Evolutionary conservation across 2,888 invertebrate genomes (phyloP).

Genomic region (Tridacna gigas): DNA sequence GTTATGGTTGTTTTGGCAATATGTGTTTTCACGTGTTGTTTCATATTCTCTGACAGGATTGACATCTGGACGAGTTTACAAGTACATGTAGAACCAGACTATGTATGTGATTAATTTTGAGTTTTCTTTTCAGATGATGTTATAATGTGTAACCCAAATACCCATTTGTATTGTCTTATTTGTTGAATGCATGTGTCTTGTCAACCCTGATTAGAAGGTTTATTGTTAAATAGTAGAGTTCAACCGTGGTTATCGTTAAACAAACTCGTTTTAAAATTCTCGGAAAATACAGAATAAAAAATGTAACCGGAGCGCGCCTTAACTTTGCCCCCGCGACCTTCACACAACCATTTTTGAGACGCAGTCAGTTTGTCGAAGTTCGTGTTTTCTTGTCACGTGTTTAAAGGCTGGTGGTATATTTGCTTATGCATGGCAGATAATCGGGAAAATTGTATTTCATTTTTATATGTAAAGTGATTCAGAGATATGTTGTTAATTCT

Average conservation of each 20-base stretch:
- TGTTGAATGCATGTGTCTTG: constrained; percentile 4
- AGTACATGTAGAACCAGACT: constrained; percentile 6
- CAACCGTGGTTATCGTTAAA: constrained; percentile 34
- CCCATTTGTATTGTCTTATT: constrained; percentile 14
- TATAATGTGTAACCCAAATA: constrained; percentile 4
- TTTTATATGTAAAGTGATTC: neutral
- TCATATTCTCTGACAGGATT: constrained; percentile 10
- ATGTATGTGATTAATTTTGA: constrained; percentile 11
- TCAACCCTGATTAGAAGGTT: constrained; percentile 4
- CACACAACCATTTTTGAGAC: constrained; percentile 40
- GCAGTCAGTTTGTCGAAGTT: constrained; percentile 20
- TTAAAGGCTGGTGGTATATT: constrained; percentile 55
- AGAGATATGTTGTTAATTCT: neutral
- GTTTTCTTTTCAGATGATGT: constrained; percentile 14
- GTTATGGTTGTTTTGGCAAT: no score
- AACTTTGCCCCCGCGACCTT: constrained; percentile 47
- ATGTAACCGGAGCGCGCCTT: constrained; percentile 29
- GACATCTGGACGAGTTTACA: neutral
- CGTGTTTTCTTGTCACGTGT: constrained; percentile 28
- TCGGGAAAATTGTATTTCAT: neutral
- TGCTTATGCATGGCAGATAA: constrained; percentile 34
- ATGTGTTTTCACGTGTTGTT: neutral
- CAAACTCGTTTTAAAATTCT: neutral
- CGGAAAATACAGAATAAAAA: neutral
- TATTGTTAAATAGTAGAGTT: neutral